Evolutionary conservation across 2,113 vertebrate species (phyloP), one percentile per base, ranked within the genome.

Genomic region (Neolamprologus sp.): DNA sequence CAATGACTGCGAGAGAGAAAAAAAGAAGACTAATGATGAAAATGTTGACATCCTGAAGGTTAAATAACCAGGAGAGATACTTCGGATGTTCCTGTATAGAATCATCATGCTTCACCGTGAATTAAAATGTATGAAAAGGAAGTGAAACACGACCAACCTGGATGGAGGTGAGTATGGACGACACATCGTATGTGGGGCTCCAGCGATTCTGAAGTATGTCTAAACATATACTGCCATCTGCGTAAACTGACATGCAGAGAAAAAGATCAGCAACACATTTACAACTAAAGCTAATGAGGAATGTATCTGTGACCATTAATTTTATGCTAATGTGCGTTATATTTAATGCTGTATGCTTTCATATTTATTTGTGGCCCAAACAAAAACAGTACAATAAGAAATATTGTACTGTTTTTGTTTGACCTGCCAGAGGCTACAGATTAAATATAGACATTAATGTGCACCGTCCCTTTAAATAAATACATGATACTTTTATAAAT

Each of bases 191-290:
- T 3, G 98, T 99, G 82, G 98, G 98, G 95, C 98, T 99, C 98
- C 98, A 99, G 91, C 98, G 97, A 92, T 99, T 99, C 96, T 99
- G 99, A 94, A 99, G 98, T 89, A 99, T 99, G 96, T 99, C 99
- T 98, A 99, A 97, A 98, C 99, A 99, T 97, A 99, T 99, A 97
- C 98, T 99, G 85, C 99, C 99, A 96, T 99, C 99, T 73, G 99
- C 99, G 87, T 99, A 99, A 94, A 99, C 98, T 99, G 96, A 19
- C 2, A 35, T 88, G 14, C 3, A 80, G 19, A 33, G 4, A 63
- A 83, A 45, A 45, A 71, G 65, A 71, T 71, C 65, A 23, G 12
- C n/a, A 3, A 37, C 33, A 21, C 19, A 37, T 37, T 68, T 21
- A 37, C 33, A 68, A 68, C 33, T 68, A n/a, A 21, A 68, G 60